Base-by-base conservation (phyloP, 2,797 vertebrate genomes). In the Oophaga sylvatica region DNA sequence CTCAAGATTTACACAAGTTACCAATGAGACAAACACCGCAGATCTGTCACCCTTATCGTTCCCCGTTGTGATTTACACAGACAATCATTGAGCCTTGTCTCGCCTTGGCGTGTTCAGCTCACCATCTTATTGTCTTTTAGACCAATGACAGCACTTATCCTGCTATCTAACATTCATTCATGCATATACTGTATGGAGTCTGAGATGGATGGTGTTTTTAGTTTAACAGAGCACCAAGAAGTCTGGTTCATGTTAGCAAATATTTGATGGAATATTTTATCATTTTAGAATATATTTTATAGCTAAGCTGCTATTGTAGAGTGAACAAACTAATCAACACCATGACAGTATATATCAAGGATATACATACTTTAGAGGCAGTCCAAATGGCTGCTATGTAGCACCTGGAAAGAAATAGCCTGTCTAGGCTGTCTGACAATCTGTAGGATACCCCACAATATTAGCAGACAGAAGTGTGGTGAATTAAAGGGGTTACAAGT, bases 31-130 rank as follows among this genome's bases (percentile, higher is more conserved):
- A 79, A 67, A 65, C 41, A 68, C 75, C 22, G 59, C 84, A 56
- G 31, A 85, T 85, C 75, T 85, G 84, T 68, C 75, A 56, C 62
- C 26, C 12, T 57, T 79, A 85, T 85, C 60, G 48, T 20, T 78
- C 56, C n/a, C 65, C 22, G 1, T 63, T 41, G 41, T 56, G 57
- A 79, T 63, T 67, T 56, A 56, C 22, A 29, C n/a, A 13, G 20
- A 16, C 31, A 48, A 4, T 35, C 41, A 9, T 65, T 45, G 19
- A n/a, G 73, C 41, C 29, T 48, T 53, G 73, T 65, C 59, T 63
- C 22, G 77, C 62, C 73, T 31, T 19, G 57, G 26, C 57, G 1
- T 59, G 11, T 63, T 80, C 19, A 62, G 29, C 26, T 79, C 53
- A 57, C n/a, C 35, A 80, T 62, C 78, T 62, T 80, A 60, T 62